phyloP scores from a whole-genome alignment of 2,797 vertebrate genomes.

The Megaceryle alcyon region DNA sequence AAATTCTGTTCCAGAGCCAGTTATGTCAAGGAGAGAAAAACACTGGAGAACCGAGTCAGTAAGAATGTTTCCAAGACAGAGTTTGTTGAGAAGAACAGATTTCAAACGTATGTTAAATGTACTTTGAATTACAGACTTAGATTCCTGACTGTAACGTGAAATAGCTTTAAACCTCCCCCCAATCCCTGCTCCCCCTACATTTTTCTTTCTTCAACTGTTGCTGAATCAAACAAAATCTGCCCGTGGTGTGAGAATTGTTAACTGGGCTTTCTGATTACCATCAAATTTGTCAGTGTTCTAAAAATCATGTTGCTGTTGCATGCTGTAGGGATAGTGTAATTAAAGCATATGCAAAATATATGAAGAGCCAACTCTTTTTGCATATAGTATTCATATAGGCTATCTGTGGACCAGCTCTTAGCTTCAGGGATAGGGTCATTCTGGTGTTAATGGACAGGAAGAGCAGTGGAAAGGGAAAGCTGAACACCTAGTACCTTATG shows the following conservation, averaged over 20 bases:
- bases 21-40: neutral
- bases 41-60: neutral
- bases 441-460: neutral
- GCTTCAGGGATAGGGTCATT: neutral
- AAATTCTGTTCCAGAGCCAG: neutral
- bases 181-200: neutral
- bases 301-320: neutral
- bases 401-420: neutral
- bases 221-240: neutral
- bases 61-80: neutral
- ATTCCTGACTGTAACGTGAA: neutral
- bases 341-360: neutral
- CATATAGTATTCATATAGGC: neutral
- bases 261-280: conserved; percentile 17
- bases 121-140: neutral
- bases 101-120: conserved; percentile 12
- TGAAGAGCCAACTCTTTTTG: neutral
- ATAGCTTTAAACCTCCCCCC: neutral
- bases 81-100: neutral
- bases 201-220: neutral
- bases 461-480: neutral
- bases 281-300: neutral
- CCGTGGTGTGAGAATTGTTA: neutral
- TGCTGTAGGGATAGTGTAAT: neutral
- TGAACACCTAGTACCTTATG: neutral